Conservation (phyloP, 2,113 vertebrate species). For the Helogale parvula region DNA sequence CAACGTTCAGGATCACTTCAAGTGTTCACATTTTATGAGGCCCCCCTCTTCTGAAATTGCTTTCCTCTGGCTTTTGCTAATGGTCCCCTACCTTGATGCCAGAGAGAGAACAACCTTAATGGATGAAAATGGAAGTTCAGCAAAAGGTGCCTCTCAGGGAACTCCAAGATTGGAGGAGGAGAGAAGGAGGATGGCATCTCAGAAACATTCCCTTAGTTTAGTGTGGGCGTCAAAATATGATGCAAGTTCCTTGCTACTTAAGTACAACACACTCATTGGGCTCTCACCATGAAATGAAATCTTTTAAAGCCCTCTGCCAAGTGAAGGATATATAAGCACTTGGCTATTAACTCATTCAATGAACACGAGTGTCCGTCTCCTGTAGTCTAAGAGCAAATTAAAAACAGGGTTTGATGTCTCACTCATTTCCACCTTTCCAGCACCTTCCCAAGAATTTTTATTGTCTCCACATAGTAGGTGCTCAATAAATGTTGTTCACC, state of each 20-base stretch:
- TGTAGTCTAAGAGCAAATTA: neutral
- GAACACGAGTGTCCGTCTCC: neutral
- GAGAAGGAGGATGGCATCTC: neutral
- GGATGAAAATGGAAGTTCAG: neutral
- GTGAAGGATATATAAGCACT: neutral
- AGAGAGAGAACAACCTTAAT: conserved; percentile 23
- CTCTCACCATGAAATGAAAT: neutral
- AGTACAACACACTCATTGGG: neutral
- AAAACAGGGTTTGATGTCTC: neutral
- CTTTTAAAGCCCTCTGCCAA: neutral
- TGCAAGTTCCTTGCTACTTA: neutral
- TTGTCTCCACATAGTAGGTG: neutral
- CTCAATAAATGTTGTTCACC: neutral
- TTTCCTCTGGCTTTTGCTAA: conserved; percentile 81
- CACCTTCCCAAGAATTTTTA: neutral
- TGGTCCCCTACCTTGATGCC: conserved; percentile 67
- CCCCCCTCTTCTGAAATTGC: conserved; percentile 70
- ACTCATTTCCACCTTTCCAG: neutral
- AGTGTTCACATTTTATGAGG: conserved; percentile 83
- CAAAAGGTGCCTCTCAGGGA: conserved; percentile 9
- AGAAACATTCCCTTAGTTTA: neutral
- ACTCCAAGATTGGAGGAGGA: neutral
- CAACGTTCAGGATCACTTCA: conserved; percentile 78
- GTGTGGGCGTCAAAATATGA: neutral
- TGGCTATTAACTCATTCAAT: neutral